phyloP scores from a whole-genome alignment of 2,888 invertebrate species.

The Drosophila anomalata region DNA sequence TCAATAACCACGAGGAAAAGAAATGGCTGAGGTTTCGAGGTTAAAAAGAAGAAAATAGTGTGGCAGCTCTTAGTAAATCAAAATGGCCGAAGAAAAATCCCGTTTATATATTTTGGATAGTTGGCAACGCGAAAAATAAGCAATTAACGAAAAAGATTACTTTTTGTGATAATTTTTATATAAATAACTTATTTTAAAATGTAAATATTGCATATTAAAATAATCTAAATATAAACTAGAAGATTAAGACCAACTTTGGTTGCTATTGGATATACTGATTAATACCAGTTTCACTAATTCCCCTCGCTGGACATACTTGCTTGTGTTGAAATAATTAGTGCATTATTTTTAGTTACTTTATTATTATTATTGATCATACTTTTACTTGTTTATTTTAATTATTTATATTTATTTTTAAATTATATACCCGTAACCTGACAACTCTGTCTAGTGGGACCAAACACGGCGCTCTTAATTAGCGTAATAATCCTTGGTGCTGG shows the following conservation, averaged over 20 bases:
- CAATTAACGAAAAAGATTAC: not conserved
- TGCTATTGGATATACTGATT: not conserved
- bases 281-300: not conserved
- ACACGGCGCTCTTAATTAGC: not conserved
- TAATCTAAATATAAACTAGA: not conserved
- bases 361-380: not conserved
- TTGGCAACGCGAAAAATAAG: slow-evolving; percentile 1
- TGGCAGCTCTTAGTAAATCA: not conserved
- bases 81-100: not conserved
- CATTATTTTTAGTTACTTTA: not conserved
- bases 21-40: slow-evolving; percentile 49
- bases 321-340: not conserved
- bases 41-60: slow-evolving; percentile 17
- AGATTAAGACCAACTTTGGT: not conserved
- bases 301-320: not conserved
- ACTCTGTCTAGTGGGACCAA: not conserved
- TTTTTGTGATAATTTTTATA: not conserved
- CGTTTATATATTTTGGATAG: not conserved
- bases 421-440: not conserved
- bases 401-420: not conserved
- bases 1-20: slow-evolving; percentile 82
- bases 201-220: not conserved
- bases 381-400: not conserved
- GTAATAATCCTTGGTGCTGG: not conserved
- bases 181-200: not conserved